Percentiles rank a stretch among this genome's conserved stretches.
phyloP scores from a whole-genome alignment of 2,888 invertebrate species.

The Synergus umbraculus region DNA sequence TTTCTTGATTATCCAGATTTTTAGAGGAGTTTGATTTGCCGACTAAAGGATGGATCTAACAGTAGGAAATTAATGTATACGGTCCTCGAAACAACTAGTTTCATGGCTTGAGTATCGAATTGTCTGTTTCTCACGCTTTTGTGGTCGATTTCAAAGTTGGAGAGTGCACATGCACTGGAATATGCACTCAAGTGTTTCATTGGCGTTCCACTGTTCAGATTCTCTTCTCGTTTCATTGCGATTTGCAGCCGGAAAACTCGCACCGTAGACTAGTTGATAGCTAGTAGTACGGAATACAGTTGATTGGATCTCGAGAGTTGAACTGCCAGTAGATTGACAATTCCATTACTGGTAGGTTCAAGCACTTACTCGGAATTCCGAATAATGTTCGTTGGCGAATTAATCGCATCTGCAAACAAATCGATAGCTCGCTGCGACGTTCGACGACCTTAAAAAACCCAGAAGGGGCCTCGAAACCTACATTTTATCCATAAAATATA shows the following conservation, averaged over 20 bases:
- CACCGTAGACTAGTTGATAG: constrained; percentile 7
- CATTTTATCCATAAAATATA: background rate
- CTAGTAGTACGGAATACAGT: constrained; percentile 9
- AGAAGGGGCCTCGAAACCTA: background rate
- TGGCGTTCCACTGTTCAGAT: background rate
- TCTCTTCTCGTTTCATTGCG: constrained; percentile 15
- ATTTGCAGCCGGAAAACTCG: background rate
- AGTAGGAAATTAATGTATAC: background rate
- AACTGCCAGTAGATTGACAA: constrained; percentile 47
- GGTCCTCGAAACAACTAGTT: constrained; percentile 3
- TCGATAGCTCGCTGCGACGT: constrained; percentile 21
- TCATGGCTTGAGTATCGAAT: constrained; percentile 5
- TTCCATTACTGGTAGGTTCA: constrained; percentile 50
- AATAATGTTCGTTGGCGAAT: constrained; percentile 14
- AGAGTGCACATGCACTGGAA: constrained; percentile 18
- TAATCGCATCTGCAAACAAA: constrained; percentile 30
- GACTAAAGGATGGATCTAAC: background rate
- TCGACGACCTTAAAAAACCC: background rate
- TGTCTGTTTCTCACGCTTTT: constrained; percentile 23
- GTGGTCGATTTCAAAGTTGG: constrained; percentile 14
- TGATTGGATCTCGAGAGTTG: constrained; percentile 29
- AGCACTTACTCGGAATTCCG: constrained; percentile 30
- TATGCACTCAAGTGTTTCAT: constrained; percentile 13
- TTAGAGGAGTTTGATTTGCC: background rate
- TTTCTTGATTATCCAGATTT: background rate